Conservation (phyloP, 2,797 vertebrate species). For the Falco columbarius region DNA sequence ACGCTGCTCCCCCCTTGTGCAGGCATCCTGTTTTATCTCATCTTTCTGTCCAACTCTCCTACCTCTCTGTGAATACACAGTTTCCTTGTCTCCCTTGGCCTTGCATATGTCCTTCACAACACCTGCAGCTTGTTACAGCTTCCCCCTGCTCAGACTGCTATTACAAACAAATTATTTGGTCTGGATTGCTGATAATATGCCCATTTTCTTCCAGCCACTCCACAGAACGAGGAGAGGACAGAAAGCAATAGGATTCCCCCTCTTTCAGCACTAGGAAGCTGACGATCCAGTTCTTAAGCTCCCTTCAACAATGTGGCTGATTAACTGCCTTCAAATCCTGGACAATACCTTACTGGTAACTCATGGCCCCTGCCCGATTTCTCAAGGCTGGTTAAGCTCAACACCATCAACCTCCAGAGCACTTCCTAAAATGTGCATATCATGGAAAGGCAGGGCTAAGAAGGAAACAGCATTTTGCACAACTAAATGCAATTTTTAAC, state of each 20-base stretch:
- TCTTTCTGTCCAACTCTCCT: too few relatives aligned
- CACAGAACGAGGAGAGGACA: not conserved
- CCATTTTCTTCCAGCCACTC: too few relatives aligned
- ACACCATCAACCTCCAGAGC: not conserved
- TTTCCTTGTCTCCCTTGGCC: too few relatives aligned
- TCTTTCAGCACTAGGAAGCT: not conserved
- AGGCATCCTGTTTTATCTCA: too few relatives aligned
- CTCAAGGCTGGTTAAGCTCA: not conserved
- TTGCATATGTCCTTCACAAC: too few relatives aligned
- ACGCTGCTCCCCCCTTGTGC: too few relatives aligned
- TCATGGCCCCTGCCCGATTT: not conserved
- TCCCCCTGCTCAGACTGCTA: too few relatives aligned
- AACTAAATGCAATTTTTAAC: not conserved
- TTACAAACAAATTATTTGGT: too few relatives aligned
- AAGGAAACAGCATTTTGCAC: not conserved
- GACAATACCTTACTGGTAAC: not conserved
- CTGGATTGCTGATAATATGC: too few relatives aligned
- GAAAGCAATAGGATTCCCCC: accelerated
- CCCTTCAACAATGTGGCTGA: not conserved
- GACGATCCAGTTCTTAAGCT: not conserved
- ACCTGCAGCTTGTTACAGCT: too few relatives aligned
- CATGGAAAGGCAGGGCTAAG: not conserved
- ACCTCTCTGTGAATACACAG: too few relatives aligned
- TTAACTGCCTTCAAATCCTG: not conserved
- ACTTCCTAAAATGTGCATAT: not conserved